These are phyloP conservation scores for Acanthosepion lycidas DNA, from an alignment of 2,888 invertebrate genomes.

Conservation along the genomic window DNA sequence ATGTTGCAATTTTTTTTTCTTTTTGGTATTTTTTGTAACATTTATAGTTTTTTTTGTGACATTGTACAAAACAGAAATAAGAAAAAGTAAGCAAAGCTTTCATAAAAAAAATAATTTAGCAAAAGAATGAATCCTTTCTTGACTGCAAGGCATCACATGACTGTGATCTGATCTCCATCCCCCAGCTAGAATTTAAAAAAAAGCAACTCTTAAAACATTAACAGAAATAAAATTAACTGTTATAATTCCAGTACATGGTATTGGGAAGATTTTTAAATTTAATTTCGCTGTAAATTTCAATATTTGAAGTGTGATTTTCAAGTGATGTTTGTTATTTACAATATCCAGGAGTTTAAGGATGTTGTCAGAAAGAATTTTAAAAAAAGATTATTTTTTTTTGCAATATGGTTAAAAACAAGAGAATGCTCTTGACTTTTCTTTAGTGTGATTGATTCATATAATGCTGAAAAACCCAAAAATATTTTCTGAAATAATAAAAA, in stretches of 20 bases:
- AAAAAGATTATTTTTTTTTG: background rate
- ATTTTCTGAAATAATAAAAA: background rate
- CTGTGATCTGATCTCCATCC: background rate
- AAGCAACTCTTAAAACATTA: background rate
- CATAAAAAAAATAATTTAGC: too few relatives aligned
- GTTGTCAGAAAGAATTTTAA: background rate
- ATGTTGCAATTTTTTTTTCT: too few relatives aligned
- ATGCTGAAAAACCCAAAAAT: background rate
- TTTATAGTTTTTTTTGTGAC: too few relatives aligned
- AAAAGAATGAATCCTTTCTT: background rate
- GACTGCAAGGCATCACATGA: background rate
- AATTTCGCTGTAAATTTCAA: slow-evolving; percentile 5
- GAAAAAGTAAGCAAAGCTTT: too few relatives aligned
- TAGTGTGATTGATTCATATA: background rate
- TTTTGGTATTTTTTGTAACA: too few relatives aligned
- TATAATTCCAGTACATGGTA: background rate
- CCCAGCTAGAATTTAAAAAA: background rate
- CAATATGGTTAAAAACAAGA: background rate
- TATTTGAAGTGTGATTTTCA: background rate
- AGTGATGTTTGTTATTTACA: background rate
- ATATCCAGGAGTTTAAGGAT: background rate
- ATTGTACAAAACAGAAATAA: too few relatives aligned
- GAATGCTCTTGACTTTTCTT: background rate
- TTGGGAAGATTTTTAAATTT: background rate
- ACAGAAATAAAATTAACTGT: background rate